Evolutionary conservation across 2,888 invertebrate species (phyloP).

Genomic region (Arrhopalites spinosus): DNA sequence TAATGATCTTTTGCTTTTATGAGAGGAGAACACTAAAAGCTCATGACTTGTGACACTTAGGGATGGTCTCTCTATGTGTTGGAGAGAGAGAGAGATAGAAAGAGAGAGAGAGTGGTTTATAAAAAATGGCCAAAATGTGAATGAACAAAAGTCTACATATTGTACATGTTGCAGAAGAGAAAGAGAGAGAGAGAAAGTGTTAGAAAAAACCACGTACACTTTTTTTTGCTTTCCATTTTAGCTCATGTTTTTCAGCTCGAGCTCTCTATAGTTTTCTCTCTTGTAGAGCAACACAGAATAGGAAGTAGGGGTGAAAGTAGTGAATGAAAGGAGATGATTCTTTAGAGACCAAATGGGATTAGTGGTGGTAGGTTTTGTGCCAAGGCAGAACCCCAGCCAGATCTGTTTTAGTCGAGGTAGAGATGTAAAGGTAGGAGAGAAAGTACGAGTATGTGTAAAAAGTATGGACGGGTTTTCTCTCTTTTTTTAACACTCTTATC

Average conservation of each 20-base stretch:
- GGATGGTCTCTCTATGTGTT: neutral
- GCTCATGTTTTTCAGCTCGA: neutral
- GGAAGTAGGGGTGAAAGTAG: neutral
- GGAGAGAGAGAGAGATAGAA: neutral
- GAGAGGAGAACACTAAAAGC: neutral
- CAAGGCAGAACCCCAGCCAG: neutral
- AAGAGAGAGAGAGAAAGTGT: neutral
- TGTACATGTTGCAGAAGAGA: neutral
- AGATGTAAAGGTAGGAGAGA: neutral
- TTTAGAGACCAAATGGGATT: conserved; percentile 17
- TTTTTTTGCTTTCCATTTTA: neutral
- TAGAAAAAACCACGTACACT: neutral
- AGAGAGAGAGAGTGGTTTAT: neutral
- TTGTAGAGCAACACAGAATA: neutral
- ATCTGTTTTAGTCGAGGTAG: neutral
- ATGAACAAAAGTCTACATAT: neutral
- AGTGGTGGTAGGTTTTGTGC: neutral
- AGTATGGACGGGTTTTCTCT: neutral
- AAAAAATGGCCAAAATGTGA: neutral
- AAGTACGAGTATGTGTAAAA: neutral
- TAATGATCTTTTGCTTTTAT: too few species aligned
- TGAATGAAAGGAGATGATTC: conserved; percentile 5
- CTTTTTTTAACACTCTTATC: neutral
- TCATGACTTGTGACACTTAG: conserved; percentile 1
- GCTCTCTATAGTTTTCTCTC: neutral